Evolutionary conservation across 1,140 invertebrate species (phyloP).

Genomic region (Apis dorsata): DNA sequence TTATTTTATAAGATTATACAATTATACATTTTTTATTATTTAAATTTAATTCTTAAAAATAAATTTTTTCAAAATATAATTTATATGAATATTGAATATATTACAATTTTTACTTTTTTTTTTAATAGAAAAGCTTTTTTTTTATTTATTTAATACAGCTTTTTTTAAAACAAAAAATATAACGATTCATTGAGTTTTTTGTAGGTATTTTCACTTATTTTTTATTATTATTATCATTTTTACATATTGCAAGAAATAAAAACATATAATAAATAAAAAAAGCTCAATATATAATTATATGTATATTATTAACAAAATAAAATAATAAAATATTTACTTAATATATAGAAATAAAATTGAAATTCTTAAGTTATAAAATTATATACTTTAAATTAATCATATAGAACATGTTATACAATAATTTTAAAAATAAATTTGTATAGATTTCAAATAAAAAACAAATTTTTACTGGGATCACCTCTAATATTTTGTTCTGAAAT

Average conservation of each 20-base stretch:
- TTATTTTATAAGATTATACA: slow-evolving; percentile 7
- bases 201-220: too few relatives aligned
- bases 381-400: neutral
- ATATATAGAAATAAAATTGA: neutral
- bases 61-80: neutral
- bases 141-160: too few relatives aligned
- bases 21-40: neutral
- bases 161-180: too few relatives aligned
- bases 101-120: neutral
- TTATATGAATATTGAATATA: neutral
- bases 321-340: too few relatives aligned
- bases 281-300: too few relatives aligned
- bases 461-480: neutral
- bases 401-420: neutral
- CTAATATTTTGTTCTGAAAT: neutral
- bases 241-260: too few relatives aligned
- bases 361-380: neutral
- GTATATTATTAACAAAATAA: too few relatives aligned
- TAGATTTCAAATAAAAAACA: neutral
- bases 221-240: too few relatives aligned
- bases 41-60: neutral
- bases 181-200: too few relatives aligned
- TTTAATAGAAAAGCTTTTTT: neutral
- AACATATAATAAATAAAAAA: too few relatives aligned
- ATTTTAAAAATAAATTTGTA: neutral